phyloP scores from a whole-genome alignment of 2,888 invertebrate genomes.

The Drosophila quasianomalipes region DNA sequence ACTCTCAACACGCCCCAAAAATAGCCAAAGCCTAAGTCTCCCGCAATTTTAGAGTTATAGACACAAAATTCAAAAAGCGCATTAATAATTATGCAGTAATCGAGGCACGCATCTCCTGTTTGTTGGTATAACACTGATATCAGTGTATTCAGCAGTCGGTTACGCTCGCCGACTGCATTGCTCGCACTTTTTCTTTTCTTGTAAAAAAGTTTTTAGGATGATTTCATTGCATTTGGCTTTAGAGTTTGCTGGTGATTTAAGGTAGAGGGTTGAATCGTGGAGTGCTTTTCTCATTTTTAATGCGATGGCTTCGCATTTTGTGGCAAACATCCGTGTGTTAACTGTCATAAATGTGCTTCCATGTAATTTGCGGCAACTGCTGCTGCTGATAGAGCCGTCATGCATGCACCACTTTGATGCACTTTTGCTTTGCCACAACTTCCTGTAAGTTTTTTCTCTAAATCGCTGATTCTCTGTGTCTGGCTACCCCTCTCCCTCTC shows the following conservation, averaged over 20 bases:
- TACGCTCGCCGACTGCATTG: not conserved
- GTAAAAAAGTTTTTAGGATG: constrained; percentile 17
- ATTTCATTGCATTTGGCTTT: constrained; percentile 16
- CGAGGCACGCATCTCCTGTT: not conserved
- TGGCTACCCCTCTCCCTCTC: not conserved
- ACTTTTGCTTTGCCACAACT: constrained; percentile 24
- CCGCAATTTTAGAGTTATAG: not conserved
- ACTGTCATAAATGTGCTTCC: constrained; percentile 20
- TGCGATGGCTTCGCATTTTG: constrained; percentile 13
- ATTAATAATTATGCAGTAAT: not conserved
- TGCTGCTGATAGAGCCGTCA: constrained; percentile 25
- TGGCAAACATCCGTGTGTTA: constrained; percentile 20
- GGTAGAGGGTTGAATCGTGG: constrained; percentile 2
- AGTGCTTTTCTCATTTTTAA: constrained; percentile 9
- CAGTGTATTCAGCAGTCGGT: constrained; percentile 2
- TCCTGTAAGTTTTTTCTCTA: constrained; percentile 15
- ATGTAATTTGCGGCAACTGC: constrained; percentile 5
- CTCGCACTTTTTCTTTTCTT: not conserved
- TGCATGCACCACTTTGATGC: constrained; percentile 39
- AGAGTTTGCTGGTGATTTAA: not conserved
- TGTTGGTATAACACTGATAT: not conserved
- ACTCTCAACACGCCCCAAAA: not conserved
- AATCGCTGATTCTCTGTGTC: constrained; percentile 3
- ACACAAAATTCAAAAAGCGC: not conserved
- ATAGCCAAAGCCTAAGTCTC: too few species aligned